phyloP scores from a whole-genome alignment of 2,888 invertebrate genomes.

The Cosmia pyralina region DNA sequence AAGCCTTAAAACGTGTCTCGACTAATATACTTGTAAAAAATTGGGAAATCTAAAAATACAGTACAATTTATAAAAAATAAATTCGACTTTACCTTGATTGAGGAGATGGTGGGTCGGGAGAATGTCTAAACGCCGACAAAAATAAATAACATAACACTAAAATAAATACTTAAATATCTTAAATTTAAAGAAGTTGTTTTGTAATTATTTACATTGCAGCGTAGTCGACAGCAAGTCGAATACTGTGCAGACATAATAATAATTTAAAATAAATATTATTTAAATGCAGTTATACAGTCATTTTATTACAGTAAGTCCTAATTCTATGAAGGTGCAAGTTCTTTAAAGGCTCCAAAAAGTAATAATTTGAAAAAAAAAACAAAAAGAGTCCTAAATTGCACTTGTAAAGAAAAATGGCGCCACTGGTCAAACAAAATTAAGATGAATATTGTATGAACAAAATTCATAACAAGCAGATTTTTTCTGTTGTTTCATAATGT shows the following conservation, averaged over 20 bases:
- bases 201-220: slow-evolving; percentile 68
- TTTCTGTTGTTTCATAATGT: neutral
- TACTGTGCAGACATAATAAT: slow-evolving; percentile 42
- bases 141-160: slow-evolving; percentile 70
- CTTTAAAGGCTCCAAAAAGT: neutral
- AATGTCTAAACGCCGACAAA: slow-evolving; percentile 77
- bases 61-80: slow-evolving; percentile 20
- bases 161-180: slow-evolving; percentile 73
- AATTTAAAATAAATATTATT: slow-evolving; percentile 54
- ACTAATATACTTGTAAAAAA: neutral
- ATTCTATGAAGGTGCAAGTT: slow-evolving; percentile 23
- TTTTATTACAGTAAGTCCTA: slow-evolving; percentile 54
- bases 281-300: slow-evolving; percentile 65
- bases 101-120: slow-evolving; percentile 78
- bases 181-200: slow-evolving; percentile 62
- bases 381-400: neutral
- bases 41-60: neutral
- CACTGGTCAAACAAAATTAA: neutral
- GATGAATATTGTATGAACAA: slow-evolving; percentile 2
- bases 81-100: slow-evolving; percentile 43
- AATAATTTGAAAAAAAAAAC: neutral
- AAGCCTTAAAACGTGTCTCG: slow-evolving; percentile 2
- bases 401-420: neutral
- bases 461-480: neutral
- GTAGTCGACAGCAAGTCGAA: slow-evolving; percentile 29